Percentiles rank a stretch among this genome's conserved stretches.
Conservation (phyloP, 2,797 vertebrate genomes). For the Halcyon chelicuti region DNA sequence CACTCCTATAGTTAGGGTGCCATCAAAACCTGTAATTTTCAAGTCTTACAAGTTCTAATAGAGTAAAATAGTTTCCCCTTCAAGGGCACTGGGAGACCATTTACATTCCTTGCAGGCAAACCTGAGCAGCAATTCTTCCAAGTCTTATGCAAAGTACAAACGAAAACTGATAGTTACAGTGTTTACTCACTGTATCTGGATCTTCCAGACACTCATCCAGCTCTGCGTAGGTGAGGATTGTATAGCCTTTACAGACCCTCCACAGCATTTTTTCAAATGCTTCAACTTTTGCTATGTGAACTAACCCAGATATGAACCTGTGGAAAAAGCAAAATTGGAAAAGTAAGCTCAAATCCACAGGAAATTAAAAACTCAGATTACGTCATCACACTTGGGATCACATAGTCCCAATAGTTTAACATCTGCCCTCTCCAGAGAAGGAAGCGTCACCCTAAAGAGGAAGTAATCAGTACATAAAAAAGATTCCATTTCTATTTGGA, state of each 20-base stretch:
- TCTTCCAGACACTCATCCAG: constrained; percentile 89
- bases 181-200: constrained; percentile 89
- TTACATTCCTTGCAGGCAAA: background rate
- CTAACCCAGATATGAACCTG: constrained; percentile 94
- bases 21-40: background rate
- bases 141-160: background rate
- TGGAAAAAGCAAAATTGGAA: background rate
- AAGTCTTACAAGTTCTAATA: background rate
- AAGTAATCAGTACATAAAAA: background rate
- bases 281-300: constrained; percentile 91
- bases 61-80: background rate
- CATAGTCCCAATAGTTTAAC: background rate
- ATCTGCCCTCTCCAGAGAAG: background rate
- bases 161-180: background rate
- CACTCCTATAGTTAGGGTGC: background rate
- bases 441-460: background rate
- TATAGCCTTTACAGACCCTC: constrained; percentile 95
- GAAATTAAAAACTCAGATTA: background rate
- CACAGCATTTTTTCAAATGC: constrained; percentile 97
- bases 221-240: constrained; percentile 92
- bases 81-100: background rate
- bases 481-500: background rate
- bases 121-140: background rate
- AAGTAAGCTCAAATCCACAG: background rate
- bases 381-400: background rate